Conservation (phyloP, 2,888 invertebrate genomes). For the Caenorhabditis zanzibari region DNA sequence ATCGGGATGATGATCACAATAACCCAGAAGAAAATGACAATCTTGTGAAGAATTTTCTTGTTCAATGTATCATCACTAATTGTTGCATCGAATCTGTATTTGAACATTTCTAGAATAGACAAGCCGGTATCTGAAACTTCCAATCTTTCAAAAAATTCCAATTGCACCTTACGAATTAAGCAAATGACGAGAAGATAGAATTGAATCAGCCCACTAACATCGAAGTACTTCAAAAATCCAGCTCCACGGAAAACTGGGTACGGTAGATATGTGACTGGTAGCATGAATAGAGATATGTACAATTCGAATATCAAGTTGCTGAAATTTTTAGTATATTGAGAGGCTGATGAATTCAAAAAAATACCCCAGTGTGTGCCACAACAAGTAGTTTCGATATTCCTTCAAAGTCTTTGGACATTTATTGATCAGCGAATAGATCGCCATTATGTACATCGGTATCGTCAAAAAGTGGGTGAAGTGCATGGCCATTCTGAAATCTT, state of each 20-base stretch:
- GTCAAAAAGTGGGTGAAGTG: constrained; percentile 55
- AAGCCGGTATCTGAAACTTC: constrained; percentile 40
- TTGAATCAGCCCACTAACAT: constrained; percentile 55
- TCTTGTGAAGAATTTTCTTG: constrained; percentile 51
- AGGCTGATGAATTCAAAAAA: no score
- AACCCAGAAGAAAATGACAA: constrained; percentile 56
- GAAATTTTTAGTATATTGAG: no score
- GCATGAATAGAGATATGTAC: constrained; percentile 55
- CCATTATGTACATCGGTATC: constrained; percentile 36
- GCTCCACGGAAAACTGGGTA: constrained; percentile 55
- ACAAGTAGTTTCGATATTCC: constrained; percentile 53
- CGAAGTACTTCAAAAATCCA: constrained; percentile 46
- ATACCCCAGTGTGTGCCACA: constrained; percentile 58
- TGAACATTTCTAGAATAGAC: constrained; percentile 58
- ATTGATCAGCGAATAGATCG: constrained; percentile 44
- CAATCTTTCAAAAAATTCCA: no score
- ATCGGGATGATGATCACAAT: constrained; percentile 52
- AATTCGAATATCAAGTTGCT: constrained; percentile 54
- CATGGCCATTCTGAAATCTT: constrained; percentile 38
- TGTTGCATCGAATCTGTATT: constrained; percentile 50
- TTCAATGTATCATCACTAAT: constrained; percentile 52
- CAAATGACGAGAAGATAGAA: constrained; percentile 54
- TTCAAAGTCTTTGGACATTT: constrained; percentile 38
- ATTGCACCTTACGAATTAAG: constrained; percentile 34
- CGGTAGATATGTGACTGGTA: constrained; percentile 59